A percentile compares a stretch with the other conserved stretches of the same genome.
Conservation (phyloP, 2,113 vertebrate species). For the Antidorcas marsupialis region DNA sequence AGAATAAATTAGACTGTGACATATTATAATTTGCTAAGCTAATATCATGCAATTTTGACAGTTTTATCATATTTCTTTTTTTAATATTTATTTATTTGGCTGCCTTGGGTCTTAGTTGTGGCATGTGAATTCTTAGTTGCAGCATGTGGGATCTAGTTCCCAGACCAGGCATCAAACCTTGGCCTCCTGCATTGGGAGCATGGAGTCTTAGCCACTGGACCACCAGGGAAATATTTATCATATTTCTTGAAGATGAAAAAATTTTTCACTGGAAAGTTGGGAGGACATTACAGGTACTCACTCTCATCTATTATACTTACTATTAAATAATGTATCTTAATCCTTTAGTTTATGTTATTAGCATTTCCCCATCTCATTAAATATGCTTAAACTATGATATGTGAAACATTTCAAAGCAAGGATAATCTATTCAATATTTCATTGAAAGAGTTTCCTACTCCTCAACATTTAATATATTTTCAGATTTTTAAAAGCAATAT, state of each 20-base stretch:
- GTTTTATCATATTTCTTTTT: constrained; percentile 9
- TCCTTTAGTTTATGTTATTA: background rate
- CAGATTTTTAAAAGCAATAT: background rate
- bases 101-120: background rate
- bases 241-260: constrained; percentile 3
- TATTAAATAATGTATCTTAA: background rate
- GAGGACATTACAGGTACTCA: background rate
- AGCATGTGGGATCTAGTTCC: background rate
- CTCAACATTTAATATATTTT: background rate
- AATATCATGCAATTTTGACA: background rate
- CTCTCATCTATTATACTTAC: background rate
- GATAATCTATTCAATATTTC: background rate
- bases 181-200: background rate
- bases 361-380: background rate
- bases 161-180: background rate
- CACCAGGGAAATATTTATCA: background rate
- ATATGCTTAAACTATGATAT: background rate
- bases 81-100: background rate
- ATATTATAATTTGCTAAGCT: background rate
- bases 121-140: background rate
- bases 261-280: background rate
- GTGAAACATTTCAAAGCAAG: background rate
- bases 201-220: background rate
- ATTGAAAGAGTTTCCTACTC: background rate
- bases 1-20: background rate